Evolutionary conservation across 2,797 vertebrate species (phyloP), one percentile per base, ranked within the genome.

Genomic region (Dermochelys coriacea): DNA sequence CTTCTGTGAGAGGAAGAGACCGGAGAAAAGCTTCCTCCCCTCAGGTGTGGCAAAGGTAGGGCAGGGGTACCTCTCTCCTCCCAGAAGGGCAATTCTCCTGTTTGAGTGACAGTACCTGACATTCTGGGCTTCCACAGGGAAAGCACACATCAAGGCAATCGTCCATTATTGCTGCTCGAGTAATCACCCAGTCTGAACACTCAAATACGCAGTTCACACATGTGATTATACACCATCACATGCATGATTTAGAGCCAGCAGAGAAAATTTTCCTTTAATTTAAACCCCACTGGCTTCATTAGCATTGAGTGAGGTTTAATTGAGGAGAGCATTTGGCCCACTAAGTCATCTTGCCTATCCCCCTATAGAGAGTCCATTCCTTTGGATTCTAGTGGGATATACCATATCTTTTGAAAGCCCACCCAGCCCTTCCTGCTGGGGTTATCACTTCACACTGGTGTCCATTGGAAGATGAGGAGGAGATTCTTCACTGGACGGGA

Each of bases 91-190:
- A 27, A 34, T 80, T 86, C 61, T 79, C 84, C 80, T 86, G 21
- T 80, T 89, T n/a, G 80, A 74, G 61, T 54, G 86, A 2, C 19
- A 75, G 12, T 74, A 74, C 18, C 87, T 85, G 55, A 34, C 52
- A 91, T 54, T 64, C 71, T 74, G 57, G 88, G 41, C 74, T 80
- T 41, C 87, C 83, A 45, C 14, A 1, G 45, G 78, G 92, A 12
- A 90, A 47, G 41, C 41, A 75, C 95, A 59, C 90, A 97, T 92
- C 91, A 97, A 93, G 91, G 80, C 92, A 87, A 92, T 95, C 85
- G 93, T 94, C 12, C 91, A 74, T 91, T 94, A 95, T 57, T 6
- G 18, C 57, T 90, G 94, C 93, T 91, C 82, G 1, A 11, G 86
- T 89, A 96, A 59, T 83, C 9, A 2, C 80, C 92, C 87, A 41